Evolutionary conservation across 2,113 vertebrate genomes (phyloP), one percentile per base, ranked within the genome.

Genomic region (Malurus cyaneus): DNA sequence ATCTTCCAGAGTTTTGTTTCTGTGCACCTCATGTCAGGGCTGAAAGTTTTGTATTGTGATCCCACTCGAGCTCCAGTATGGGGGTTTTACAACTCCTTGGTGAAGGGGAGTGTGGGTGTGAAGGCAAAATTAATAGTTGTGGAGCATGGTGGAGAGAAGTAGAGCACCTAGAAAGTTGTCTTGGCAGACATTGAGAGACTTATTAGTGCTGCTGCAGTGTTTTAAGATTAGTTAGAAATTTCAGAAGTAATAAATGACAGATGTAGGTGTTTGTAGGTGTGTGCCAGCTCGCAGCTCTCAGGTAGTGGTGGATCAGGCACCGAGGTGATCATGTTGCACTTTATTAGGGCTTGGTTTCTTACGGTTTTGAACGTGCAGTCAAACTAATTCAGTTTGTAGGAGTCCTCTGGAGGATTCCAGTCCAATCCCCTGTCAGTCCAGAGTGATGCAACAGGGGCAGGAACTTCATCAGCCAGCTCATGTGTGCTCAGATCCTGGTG

Each of bases 91-190:
- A 72, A 8, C 34, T 59, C 47, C 39, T 17, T 44, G 80, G 42
- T 59, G 60, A 92, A 46, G 64, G 59, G 80, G 69, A 91, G 67
- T 83, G 57, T 64, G 84, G 87, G 47, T 6, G 25, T 74, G 80
- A 72, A 91, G 52, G 69, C 73, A 94, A 52, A 66, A 61, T 59
- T 31, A 46, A 6, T 39, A 4, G 29, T 73, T 80, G 31, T 93
- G 74, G 79, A 89, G 65, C 29, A 21, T 18, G 6, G 7, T 86
- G 76, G 74, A 85, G 78, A 60, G 44, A 62, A 82, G 74, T 62
- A 18, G 85, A 82, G 54, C 50, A 57, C 42, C 54, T 65, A 46
- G 67, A 77, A 83, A 73, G 69, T 65, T 93, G 53, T 86, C 79
- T 44, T 95, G 90, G 46, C 80, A 92, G 79, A 26, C 61, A 42